Conservation (phyloP, 92 coral and sea anemone genomes). For the Phymanthus crucifer region DNA sequence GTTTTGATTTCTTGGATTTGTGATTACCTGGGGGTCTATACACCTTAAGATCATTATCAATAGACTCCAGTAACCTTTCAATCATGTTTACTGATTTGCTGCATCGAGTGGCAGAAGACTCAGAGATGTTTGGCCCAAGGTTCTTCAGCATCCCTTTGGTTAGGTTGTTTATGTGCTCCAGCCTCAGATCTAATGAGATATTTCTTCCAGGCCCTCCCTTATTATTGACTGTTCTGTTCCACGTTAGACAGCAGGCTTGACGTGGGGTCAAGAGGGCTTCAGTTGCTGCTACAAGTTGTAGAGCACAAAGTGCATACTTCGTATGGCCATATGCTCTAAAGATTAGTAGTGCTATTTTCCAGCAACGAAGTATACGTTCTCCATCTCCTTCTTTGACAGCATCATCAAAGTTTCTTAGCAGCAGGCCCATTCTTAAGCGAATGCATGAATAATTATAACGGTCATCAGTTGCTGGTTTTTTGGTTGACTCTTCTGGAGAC, state of each 20-base stretch:
- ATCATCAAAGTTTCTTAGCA: slow-evolving; percentile 61
- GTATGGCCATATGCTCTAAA: too few species aligned
- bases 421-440: slow-evolving; percentile 47
- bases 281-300: not conserved
- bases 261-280: slow-evolving; percentile 24
- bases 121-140: slow-evolving; percentile 57
- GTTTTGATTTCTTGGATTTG: slow-evolving; percentile 11
- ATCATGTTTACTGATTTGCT: slow-evolving; percentile 45
- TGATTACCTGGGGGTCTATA: slow-evolving; percentile 40
- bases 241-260: slow-evolving; percentile 42
- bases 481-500: not conserved
- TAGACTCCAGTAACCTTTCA: slow-evolving; percentile 9
- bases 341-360: slow-evolving; percentile 53
- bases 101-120: slow-evolving; percentile 48
- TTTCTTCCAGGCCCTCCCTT: slow-evolving; percentile 62
- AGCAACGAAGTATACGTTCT: slow-evolving; percentile 43
- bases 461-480: slow-evolving; percentile 26
- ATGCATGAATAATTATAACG: slow-evolving; percentile 55
- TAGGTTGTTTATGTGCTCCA: slow-evolving; percentile 57
- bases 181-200: slow-evolving; percentile 58
- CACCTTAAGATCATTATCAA: slow-evolving; percentile 32
- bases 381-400: slow-evolving; percentile 77
- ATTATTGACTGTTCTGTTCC: slow-evolving; percentile 73
- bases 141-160: slow-evolving; percentile 51
- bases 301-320: too few species aligned